A percentile compares a stretch with the other conserved stretches of the same genome.
phyloP scores from a whole-genome alignment of 2,888 invertebrate genomes.

The Tineola bisselliella region DNA sequence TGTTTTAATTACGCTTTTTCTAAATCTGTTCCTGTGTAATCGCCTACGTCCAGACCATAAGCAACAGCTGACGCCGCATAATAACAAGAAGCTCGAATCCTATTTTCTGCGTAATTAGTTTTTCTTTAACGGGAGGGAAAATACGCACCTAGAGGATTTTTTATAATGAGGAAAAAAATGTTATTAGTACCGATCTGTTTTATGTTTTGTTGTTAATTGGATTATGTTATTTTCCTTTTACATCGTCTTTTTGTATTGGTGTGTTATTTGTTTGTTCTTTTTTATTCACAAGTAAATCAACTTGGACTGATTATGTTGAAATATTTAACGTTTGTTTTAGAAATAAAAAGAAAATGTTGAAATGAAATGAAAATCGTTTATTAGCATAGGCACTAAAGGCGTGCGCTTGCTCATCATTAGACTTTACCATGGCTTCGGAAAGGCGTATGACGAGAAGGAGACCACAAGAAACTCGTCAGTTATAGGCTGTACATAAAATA shows the following conservation, averaged over 20 bases:
- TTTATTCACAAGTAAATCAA: background rate
- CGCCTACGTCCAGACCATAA: slow-evolving; percentile 8
- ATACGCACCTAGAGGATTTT: background rate
- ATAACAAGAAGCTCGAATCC: slow-evolving; percentile 11
- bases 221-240: background rate
- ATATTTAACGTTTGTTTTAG: no score
- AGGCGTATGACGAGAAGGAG: no score
- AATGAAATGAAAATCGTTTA: no score
- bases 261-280: background rate
- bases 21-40: background rate
- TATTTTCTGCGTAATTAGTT: slow-evolving; percentile 14
- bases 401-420: no score
- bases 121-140: slow-evolving; percentile 11
- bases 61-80: slow-evolving; percentile 14
- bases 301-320: background rate
- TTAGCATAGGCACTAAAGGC: no score
- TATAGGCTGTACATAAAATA: no score
- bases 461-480: no score
- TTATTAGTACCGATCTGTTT: background rate
- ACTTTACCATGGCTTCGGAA: no score
- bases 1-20: background rate
- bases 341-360: no score
- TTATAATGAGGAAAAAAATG: background rate
- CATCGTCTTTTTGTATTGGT: background rate
- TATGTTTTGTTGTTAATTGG: slow-evolving; percentile 5